Base-by-base conservation (phyloP, 2,797 vertebrate species). In the Nyctalus aviator region DNA sequence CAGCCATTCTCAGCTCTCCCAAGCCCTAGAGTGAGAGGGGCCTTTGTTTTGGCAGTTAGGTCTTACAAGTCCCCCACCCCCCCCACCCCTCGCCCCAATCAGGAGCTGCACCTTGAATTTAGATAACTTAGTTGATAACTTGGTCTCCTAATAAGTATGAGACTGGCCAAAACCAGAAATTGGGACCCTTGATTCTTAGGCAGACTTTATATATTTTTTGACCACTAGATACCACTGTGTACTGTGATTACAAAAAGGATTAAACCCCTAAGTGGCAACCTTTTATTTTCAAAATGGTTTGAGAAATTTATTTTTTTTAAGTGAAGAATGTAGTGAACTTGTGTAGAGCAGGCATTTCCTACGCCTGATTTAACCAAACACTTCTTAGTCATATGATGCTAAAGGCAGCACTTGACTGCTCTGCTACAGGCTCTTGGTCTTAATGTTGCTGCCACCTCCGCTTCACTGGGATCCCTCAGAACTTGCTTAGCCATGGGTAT, bases 361-460 rank as follows among this genome's bases (percentile, higher is more conserved):
- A 71, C 46, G 53, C 85, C 62, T 88, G 77, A 78, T 96, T 98
- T 95, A 83, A 94, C 57, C 64, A 96, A 83, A 95, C 12, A 46
- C 37, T 30, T 94, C 86, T 76, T 50, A 82, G 73, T 30, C 91
- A 88, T 78, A 20, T 62, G 25, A 15, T 86, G 69, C 37, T 94
- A 91, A 96, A 92, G 91, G 62, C 0, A 0, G 20, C 66, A 62
- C 12, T 93, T 90, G 46, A 20, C 90, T 88, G 41, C 93, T 96
- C 0, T n/a, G 77, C 53, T 92, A 8, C 30, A 79, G 59, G 23
- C 1, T 30, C 92, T 93, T 95, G 50, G 59, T 90, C 37, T 4
- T 66, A 84, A 94, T 5, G 20, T 25, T 14, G 27, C 88, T 55
- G n/a, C 0, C 0, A 89, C 69, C 85, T 62, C 75, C 1, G 6